phyloP scores from a whole-genome alignment of 2,113 vertebrate species.

The Cebidichthys violaceus region DNA sequence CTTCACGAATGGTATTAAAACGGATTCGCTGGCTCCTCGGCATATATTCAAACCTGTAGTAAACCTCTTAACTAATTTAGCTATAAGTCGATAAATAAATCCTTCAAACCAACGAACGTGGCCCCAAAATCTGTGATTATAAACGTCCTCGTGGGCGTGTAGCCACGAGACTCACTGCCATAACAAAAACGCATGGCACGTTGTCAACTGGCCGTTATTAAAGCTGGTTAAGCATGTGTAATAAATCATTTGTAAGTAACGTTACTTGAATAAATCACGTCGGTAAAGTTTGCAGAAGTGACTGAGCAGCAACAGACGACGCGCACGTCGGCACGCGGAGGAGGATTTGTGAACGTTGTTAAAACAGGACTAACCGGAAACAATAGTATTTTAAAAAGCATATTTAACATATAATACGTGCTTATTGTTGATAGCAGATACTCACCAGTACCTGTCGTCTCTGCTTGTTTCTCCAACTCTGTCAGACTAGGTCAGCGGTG shows the following conservation, averaged over 20 bases:
- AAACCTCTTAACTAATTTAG: neutral
- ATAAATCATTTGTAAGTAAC: neutral
- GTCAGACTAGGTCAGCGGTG: constrained; percentile 11
- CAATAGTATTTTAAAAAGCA: neutral
- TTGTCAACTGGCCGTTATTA: fast-evolving
- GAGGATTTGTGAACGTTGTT: neutral
- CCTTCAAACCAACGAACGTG: neutral
- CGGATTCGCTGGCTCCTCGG: neutral
- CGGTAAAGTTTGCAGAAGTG: constrained; percentile 33
- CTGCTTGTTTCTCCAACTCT: constrained; percentile 3
- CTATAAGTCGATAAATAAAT: neutral
- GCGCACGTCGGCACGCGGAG: constrained; percentile 26
- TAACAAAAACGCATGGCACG: constrained; percentile 14
- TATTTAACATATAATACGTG: neutral
- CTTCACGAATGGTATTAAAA: neutral
- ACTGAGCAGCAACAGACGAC: constrained; percentile 9
- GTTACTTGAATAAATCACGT: neutral
- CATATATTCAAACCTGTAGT: neutral
- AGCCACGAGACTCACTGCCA: neutral
- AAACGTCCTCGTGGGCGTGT: constrained; percentile 30
- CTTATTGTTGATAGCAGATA: neutral
- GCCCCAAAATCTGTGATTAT: neutral
- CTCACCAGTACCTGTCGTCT: constrained; percentile 62
- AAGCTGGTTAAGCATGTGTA: neutral
- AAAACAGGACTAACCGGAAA: neutral